These are phyloP conservation scores for Anastrepha ludens DNA, from an alignment of 1,140 invertebrate species.

Conservation along the genomic window DNA sequence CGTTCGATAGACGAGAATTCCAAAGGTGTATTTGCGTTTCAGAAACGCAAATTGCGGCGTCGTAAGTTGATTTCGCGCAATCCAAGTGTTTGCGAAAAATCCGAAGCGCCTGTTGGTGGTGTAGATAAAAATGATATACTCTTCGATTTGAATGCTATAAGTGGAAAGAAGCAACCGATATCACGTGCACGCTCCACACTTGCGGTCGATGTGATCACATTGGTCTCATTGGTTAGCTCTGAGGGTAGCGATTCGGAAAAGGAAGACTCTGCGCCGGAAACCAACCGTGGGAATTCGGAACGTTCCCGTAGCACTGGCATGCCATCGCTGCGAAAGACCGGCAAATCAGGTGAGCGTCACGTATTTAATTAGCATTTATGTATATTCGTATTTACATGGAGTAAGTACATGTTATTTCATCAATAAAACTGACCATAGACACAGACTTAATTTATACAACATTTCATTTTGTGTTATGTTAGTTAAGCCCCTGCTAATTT, in stretches of 20 bases:
- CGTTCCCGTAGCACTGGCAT: slow-evolving; percentile 64
- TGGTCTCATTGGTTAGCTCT: slow-evolving; percentile 72
- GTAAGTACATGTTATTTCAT: too few relatives aligned
- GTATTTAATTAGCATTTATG: background rate
- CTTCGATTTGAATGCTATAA: slow-evolving; percentile 1
- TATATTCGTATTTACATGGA: too few relatives aligned
- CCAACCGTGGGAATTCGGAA: slow-evolving; percentile 56
- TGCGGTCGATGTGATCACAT: slow-evolving; percentile 69
- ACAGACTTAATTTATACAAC: too few relatives aligned
- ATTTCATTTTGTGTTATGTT: too few relatives aligned
- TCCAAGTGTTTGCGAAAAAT: slow-evolving; percentile 56
- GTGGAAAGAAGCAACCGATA: slow-evolving; percentile 62
- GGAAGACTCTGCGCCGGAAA: slow-evolving; percentile 63
- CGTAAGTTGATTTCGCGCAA: slow-evolving; percentile 68
- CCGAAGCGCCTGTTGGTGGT: background rate
- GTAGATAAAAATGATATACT: slow-evolving; percentile 14
- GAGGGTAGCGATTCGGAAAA: slow-evolving; percentile 73
- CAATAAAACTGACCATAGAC: too few relatives aligned
- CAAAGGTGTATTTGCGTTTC: slow-evolving; percentile 64
- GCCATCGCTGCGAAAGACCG: slow-evolving; percentile 69
- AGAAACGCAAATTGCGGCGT: slow-evolving; percentile 67
- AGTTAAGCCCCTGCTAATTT: too few relatives aligned
- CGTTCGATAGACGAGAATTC: slow-evolving; percentile 65
- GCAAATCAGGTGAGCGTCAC: slow-evolving; percentile 69
- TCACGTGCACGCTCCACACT: slow-evolving; percentile 66